A percentile compares a stretch with the other conserved stretches of the same genome.
Evolutionary conservation across 35 echinoderm and acorn worm species (phyloP).

Genomic region (Lytechinus pictus): DNA sequence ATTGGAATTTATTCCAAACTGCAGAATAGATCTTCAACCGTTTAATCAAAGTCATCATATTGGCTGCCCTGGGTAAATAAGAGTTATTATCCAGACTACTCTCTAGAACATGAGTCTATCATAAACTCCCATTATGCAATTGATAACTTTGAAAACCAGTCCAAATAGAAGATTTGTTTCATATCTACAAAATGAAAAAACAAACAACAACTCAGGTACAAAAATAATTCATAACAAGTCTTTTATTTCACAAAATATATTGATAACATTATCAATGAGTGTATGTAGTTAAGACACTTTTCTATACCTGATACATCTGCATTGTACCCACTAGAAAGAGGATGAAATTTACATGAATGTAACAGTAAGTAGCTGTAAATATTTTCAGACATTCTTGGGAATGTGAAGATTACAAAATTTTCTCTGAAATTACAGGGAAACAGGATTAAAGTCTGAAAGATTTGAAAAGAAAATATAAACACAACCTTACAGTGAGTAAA

Average conservation of each 20-base stretch:
- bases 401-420: neutral
- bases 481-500: neutral
- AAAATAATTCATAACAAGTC: neutral
- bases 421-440: neutral
- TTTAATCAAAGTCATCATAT: too few relatives aligned
- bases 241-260: constrained; percentile 6
- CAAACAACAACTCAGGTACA: neutral
- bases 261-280: neutral
- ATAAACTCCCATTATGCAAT: too few relatives aligned
- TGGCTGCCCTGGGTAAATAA: too few relatives aligned
- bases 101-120: too few relatives aligned
- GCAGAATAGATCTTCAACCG: too few relatives aligned
- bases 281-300: neutral
- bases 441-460: neutral
- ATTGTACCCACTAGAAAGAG: neutral
- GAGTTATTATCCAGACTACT: too few relatives aligned
- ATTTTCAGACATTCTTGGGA: neutral
- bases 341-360: neutral
- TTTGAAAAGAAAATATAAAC: neutral
- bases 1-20: too few relatives aligned
- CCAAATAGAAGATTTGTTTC: neutral
- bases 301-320: neutral
- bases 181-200: neutral
- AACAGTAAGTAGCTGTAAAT: neutral
- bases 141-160: neutral